These are phyloP conservation scores for Glyptemys insculpta DNA, from an alignment of 2,797 vertebrate genomes.

Conservation along the genomic window DNA sequence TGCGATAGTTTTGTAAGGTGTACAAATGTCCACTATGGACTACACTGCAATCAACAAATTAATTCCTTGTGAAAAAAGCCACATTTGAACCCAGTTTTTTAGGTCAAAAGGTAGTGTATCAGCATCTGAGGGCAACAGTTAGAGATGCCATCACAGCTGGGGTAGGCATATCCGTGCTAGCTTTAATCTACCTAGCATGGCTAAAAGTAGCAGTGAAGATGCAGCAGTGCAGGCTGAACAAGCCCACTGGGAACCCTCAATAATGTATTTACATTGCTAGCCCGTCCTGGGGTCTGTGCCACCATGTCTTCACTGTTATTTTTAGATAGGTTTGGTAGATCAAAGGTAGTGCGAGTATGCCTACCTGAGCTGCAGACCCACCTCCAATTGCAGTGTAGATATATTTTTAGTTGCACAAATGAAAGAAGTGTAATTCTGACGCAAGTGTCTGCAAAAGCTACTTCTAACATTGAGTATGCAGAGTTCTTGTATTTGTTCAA, in stretches of 20 bases:
- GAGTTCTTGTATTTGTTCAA: neutral
- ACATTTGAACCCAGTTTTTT: neutral
- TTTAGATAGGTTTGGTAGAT: neutral
- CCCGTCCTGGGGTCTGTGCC: neutral
- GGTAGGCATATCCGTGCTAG: neutral
- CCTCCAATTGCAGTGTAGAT: neutral
- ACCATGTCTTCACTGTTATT: neutral
- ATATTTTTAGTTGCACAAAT: neutral
- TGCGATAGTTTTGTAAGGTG: neutral
- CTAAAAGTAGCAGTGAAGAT: neutral
- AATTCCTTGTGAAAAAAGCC: neutral
- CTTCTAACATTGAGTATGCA: neutral
- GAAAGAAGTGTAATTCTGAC: neutral
- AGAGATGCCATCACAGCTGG: neutral
- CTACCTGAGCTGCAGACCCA: neutral
- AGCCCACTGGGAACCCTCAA: neutral
- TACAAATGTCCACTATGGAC: neutral
- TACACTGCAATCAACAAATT: neutral
- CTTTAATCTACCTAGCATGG: neutral
- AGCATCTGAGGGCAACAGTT: rapidly evolving
- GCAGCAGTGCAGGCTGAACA: neutral
- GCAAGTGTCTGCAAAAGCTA: neutral
- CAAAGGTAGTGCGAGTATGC: neutral
- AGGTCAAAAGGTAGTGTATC: neutral
- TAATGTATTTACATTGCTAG: neutral